These are phyloP conservation scores for Rhinella marina DNA, from an alignment of 2,797 vertebrate species.

Conservation along the genomic window DNA sequence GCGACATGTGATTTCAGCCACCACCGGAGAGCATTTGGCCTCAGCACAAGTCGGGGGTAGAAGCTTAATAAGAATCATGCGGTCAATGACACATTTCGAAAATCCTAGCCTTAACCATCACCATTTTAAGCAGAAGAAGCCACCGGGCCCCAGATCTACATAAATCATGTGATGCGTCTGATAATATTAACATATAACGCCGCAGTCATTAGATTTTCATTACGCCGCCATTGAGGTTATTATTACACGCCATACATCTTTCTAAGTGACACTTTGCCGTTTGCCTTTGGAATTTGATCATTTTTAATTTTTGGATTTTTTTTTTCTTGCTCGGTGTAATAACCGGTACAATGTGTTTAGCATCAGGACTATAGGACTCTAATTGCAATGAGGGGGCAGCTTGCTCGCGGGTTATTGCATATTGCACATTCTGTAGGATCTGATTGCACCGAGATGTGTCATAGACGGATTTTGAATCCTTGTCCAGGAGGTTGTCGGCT, in stretches of 20 bases:
- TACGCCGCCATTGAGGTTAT: slow-evolving; percentile 30
- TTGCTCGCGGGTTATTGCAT: slow-evolving; percentile 77
- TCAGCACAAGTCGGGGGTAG: slow-evolving; percentile 25
- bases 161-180: slow-evolving; percentile 23
- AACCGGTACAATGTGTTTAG: slow-evolving; percentile 72
- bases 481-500: background rate
- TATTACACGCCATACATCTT: slow-evolving; percentile 63
- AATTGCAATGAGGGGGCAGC: slow-evolving; percentile 75
- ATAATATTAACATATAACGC: slow-evolving; percentile 40
- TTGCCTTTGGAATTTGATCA: slow-evolving; percentile 65
- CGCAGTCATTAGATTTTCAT: slow-evolving; percentile 52
- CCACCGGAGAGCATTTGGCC: slow-evolving; percentile 46
- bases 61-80: slow-evolving; percentile 35
- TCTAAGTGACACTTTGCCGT: slow-evolving; percentile 64
- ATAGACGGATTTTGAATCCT: background rate
- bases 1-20: slow-evolving; percentile 28
- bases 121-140: background rate
- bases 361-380: slow-evolving; percentile 76
- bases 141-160: background rate
- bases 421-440: slow-evolving; percentile 73
- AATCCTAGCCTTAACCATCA: slow-evolving; percentile 19
- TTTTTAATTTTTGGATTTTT: slow-evolving; percentile 55
- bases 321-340: slow-evolving; percentile 66
- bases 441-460: slow-evolving; percentile 32
- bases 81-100: background rate